phyloP scores from a whole-genome alignment of 2,888 invertebrate species.

The Diloba caeruleocephala region DNA sequence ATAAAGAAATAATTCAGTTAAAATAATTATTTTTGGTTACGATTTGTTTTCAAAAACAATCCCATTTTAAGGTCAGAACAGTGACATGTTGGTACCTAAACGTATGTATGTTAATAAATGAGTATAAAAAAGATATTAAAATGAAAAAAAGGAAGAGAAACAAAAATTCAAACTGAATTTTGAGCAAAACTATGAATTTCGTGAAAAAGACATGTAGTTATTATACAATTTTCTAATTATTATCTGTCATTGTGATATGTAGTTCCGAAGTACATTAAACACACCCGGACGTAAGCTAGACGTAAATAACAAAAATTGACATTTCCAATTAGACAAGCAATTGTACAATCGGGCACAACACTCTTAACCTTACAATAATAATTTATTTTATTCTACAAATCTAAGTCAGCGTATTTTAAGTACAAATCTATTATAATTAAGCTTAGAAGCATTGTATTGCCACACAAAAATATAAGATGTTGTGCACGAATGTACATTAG shows the following conservation, averaged over 20 bases:
- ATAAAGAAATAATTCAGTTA: no score
- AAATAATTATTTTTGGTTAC: background rate
- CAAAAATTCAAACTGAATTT: conserved; percentile 45
- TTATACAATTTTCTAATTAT: conserved; percentile 67
- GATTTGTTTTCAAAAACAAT: conserved; percentile 1
- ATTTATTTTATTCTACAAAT: conserved; percentile 53
- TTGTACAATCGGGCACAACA: conserved; percentile 74
- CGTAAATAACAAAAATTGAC: conserved; percentile 52
- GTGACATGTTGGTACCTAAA: conserved; percentile 44
- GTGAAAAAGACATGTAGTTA: conserved; percentile 65
- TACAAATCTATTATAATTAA: conserved; percentile 70
- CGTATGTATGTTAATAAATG: conserved; percentile 48
- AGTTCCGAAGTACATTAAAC: conserved; percentile 68
- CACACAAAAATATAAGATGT: conserved; percentile 72
- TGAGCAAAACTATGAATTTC: conserved; percentile 59
- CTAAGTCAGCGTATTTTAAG: conserved; percentile 65
- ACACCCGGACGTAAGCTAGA: conserved; percentile 51
- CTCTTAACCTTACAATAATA: conserved; percentile 54
- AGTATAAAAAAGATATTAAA: conserved; percentile 45
- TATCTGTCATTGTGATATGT: conserved; percentile 88
- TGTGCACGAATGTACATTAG: conserved; percentile 75
- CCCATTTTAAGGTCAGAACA: conserved; percentile 39
- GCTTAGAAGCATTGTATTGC: conserved; percentile 72
- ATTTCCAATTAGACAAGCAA: conserved; percentile 64
- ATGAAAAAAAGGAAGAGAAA: conserved; percentile 38